Evolutionary conservation across 2,113 vertebrate species (phyloP).

Genomic region (Hippocampus zosterae): DNA sequence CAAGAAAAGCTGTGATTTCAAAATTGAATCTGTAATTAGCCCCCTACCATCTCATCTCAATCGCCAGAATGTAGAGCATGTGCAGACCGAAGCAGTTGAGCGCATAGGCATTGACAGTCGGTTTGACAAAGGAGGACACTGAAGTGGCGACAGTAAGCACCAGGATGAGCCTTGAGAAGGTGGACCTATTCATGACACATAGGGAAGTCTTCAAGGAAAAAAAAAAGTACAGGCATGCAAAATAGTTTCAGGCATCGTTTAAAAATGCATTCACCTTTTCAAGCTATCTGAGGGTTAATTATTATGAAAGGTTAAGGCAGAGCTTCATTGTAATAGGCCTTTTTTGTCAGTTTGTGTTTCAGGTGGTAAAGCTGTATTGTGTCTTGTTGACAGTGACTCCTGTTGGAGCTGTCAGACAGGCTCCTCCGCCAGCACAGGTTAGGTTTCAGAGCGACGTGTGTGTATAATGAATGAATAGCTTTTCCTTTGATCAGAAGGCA

Average conservation of each 20-base stretch:
- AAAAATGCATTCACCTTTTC: conserved; percentile 20
- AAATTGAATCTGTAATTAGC: not conserved
- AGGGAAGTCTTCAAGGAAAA: not conserved
- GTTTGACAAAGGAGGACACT: conserved; percentile 81
- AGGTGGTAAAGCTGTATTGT: not conserved
- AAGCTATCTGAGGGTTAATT: conserved; percentile 46
- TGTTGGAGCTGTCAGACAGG: conserved; percentile 17
- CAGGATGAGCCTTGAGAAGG: conserved; percentile 72
- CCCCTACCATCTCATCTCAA: conserved; percentile 80
- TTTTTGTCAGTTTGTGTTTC: conserved; percentile 21
- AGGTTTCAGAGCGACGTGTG: conserved; percentile 18
- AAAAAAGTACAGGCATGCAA: not conserved
- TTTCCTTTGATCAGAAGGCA: conserved; percentile 13
- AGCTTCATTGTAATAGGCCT: conserved; percentile 15
- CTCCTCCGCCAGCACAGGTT: conserved; percentile 17
- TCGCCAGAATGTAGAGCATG: conserved; percentile 73
- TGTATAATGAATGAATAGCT: conserved; percentile 23
- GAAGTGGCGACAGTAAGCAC: conserved; percentile 68
- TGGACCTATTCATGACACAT: conserved; percentile 61
- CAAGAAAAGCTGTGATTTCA: not conserved
- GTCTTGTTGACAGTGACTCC: conserved; percentile 14
- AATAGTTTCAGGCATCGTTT: conserved; percentile 24
- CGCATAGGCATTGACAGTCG: conserved; percentile 81
- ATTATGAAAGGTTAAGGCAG: conserved; percentile 43
- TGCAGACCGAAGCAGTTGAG: conserved; percentile 86